Base-by-base conservation (phyloP, 2,113 vertebrate species). In the Corythoichthys intestinalis region DNA sequence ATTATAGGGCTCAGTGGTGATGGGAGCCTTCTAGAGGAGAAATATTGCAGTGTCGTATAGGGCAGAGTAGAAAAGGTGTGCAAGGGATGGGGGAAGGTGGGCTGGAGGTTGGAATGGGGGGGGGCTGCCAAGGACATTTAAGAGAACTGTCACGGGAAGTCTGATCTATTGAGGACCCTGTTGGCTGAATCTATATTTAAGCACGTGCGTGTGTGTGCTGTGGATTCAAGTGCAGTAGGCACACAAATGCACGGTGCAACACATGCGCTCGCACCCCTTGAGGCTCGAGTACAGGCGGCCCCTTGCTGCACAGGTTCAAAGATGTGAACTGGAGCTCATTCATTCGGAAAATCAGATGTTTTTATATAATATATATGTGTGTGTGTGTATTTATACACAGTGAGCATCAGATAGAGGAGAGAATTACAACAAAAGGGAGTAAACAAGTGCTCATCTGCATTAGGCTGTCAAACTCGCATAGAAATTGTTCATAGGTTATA, bases 61-160 rank as follows among this genome's bases (percentile, higher is more conserved):
- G 70, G 57, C 76, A 72, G 72, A 74, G 78, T 81, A 73, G 79
- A 78, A 87, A 79, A 85, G 85, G 73, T 81, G 73, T 81, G 68
- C 72, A 44, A 72, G 65, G 79, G 81, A 83, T 72, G 71, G 80
- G 73, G 63, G 78, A 75, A 68, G 1, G 63, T 62, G 60, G 66
- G 82, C 76, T 72, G 70, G 53, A 79, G 67, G 72, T 75, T 83
- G 83, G 79, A 80, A 59, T 15, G 39, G 62, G 34, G 57, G 35
- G 61, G 81, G 80, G 80, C 87, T 90, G 89, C 89, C 91, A 93
- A 93, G 91, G 91, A 90, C 90, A 83, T 92, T 93, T 91, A 86
- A 89, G 87, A 87, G 83, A 85, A 87, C 86, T 91, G 91, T 91
- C 91, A 91, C 61, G 69, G 67, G 70, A 79, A 70, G 80, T 54